These are phyloP conservation scores for Macroglossus sobrinus DNA, from an alignment of 2,113 vertebrate genomes.

Conservation along the genomic window DNA sequence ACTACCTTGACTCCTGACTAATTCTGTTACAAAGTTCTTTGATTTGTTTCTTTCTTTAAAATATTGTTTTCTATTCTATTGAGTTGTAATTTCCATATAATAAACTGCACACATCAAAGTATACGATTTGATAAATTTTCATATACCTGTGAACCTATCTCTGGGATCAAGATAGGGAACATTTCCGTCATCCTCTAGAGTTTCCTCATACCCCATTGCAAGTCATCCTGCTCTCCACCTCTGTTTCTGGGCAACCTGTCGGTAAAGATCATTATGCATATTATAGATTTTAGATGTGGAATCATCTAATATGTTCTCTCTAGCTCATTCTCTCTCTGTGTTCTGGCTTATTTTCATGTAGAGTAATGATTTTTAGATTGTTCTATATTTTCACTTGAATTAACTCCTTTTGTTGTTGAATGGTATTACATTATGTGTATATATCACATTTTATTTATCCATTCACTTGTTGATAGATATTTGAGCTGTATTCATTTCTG, in stretches of 20 bases:
- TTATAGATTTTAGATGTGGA: background rate
- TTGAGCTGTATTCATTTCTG: background rate
- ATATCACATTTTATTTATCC: background rate
- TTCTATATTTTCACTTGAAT: background rate
- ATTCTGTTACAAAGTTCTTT: background rate
- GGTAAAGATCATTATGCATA: background rate
- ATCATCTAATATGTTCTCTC: background rate
- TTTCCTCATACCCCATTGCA: background rate
- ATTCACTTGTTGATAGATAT: background rate
- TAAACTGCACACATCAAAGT: background rate
- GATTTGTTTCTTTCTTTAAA: background rate
- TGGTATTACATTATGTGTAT: background rate
- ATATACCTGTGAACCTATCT: background rate
- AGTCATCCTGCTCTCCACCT: background rate
- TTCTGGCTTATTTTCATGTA: background rate
- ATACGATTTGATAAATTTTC: background rate
- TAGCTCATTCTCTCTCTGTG: background rate
- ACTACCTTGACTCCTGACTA: background rate
- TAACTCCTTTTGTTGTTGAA: background rate
- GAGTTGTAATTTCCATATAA: background rate
- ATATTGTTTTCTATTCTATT: background rate
- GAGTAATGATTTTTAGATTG: background rate
- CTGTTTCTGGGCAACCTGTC: background rate
- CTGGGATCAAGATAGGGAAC: background rate
- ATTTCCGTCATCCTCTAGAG: background rate